A percentile compares a stretch with the other conserved stretches of the same genome.
These are phyloP conservation scores for Gadopsis bispinosus DNA, from an alignment of 2,797 vertebrate genomes.

Conservation along the genomic window DNA sequence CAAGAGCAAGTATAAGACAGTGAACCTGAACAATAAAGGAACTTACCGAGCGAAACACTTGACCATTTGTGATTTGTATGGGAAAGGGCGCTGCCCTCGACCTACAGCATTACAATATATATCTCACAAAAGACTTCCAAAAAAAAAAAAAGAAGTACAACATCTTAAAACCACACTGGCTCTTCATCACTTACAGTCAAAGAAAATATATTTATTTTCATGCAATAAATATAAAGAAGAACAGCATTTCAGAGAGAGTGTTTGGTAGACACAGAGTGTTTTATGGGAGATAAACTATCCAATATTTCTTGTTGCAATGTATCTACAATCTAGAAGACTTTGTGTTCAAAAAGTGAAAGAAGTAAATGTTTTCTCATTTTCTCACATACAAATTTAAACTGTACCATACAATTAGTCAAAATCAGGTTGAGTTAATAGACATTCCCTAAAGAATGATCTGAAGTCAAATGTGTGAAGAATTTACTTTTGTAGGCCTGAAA, in stretches of 20 bases:
- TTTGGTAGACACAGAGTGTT: neutral
- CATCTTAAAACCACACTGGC: neutral
- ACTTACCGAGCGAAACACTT: too few species aligned
- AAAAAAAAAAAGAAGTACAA: neutral
- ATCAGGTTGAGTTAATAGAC: neutral
- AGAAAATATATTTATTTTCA: neutral
- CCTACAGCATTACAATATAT: too few species aligned
- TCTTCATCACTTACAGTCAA: neutral
- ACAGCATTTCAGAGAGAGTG: neutral
- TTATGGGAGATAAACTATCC: neutral
- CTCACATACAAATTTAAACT: neutral
- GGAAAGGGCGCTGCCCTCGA: too few species aligned
- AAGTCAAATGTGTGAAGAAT: neutral
- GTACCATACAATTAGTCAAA: neutral
- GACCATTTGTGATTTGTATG: too few species aligned
- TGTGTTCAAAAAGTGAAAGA: neutral
- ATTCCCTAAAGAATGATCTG: neutral
- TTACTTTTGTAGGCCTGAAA: neutral
- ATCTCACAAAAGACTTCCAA: neutral
- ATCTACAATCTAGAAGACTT: neutral
- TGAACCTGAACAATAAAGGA: too few species aligned
- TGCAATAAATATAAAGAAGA: neutral
- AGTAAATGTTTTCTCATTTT: neutral
- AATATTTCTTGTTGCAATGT: neutral
- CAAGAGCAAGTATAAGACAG: too few species aligned